phyloP scores from a whole-genome alignment of 2,113 vertebrate genomes.

The Phycodurus eques region DNA sequence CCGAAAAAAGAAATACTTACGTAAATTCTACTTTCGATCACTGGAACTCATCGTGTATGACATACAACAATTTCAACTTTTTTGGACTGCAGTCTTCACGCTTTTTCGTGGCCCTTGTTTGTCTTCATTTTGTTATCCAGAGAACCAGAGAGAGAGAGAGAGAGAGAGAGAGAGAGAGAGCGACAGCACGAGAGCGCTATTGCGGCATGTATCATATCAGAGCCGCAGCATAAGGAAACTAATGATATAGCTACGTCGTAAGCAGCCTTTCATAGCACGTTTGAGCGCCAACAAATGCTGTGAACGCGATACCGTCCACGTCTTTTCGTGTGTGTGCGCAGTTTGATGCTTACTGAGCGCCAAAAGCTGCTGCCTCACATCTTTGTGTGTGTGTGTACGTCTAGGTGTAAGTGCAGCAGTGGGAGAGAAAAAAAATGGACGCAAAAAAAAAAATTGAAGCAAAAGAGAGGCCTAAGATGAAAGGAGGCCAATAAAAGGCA shows the following conservation, averaged over 20 bases:
- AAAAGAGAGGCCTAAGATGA: conserved; percentile 45
- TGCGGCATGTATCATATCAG: conserved; percentile 34
- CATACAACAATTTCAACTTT: no score
- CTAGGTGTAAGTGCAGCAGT: conserved; percentile 45
- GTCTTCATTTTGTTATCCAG: conserved; percentile 62
- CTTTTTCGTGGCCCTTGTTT: conserved; percentile 15
- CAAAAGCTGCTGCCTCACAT: conserved; percentile 39
- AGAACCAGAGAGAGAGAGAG: conserved; percentile 33
- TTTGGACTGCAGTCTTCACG: background rate
- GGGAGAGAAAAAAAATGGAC: no score
- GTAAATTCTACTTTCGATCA: no score
- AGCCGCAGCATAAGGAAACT: conserved; percentile 49
- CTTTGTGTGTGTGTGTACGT: conserved; percentile 30
- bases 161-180: background rate
- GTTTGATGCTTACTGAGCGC: background rate
- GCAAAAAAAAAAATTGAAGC: conserved; percentile 54
- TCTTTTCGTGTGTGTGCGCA: no score
- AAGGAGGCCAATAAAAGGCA: conserved; percentile 38
- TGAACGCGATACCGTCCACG: conserved; percentile 26
- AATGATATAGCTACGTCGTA: conserved; percentile 51
- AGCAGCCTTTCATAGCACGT: conserved; percentile 51
- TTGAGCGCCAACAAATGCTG: conserved; percentile 58
- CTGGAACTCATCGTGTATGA: no score
- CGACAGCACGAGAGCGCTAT: conserved; percentile 13
- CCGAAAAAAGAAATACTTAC: no score